phyloP scores from a whole-genome alignment of 2,888 invertebrate genomes.

The Ichneumoninae sp. region DNA sequence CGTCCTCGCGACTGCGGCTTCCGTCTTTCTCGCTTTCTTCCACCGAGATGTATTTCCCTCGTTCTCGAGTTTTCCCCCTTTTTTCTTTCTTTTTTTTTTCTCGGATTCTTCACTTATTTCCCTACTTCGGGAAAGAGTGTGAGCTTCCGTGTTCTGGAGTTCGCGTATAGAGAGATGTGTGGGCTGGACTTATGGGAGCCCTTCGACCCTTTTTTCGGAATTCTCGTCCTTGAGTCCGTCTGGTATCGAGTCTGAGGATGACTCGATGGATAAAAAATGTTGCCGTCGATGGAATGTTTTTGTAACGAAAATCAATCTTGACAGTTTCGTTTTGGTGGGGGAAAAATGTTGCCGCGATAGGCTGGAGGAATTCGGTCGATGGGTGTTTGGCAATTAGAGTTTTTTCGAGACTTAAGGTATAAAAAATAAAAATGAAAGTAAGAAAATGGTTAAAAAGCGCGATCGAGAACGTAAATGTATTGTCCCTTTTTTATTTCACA shows the following conservation, averaged over 20 bases:
- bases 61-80: background rate
- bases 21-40: constrained; percentile 13
- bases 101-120: background rate
- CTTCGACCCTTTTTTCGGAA: background rate
- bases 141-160: background rate
- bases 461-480: too few relatives aligned
- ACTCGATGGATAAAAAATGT: too few relatives aligned
- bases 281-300: too few relatives aligned
- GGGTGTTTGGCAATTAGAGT: too few relatives aligned
- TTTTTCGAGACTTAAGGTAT: too few relatives aligned
- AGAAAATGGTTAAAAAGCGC: too few relatives aligned
- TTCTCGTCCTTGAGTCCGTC: background rate
- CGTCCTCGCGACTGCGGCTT: background rate
- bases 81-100: constrained; percentile 3
- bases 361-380: too few relatives aligned
- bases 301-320: too few relatives aligned
- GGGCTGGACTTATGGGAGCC: background rate
- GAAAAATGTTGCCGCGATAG: too few relatives aligned
- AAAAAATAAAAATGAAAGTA: too few relatives aligned
- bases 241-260: too few relatives aligned
- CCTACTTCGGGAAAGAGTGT: background rate
- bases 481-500: constrained; percentile 2
- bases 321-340: too few relatives aligned
- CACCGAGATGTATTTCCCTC: constrained; percentile 10
- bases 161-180: background rate